Conservation (phyloP, 2,797 vertebrate genomes). For the Sebastiscus albofasciatus region DNA sequence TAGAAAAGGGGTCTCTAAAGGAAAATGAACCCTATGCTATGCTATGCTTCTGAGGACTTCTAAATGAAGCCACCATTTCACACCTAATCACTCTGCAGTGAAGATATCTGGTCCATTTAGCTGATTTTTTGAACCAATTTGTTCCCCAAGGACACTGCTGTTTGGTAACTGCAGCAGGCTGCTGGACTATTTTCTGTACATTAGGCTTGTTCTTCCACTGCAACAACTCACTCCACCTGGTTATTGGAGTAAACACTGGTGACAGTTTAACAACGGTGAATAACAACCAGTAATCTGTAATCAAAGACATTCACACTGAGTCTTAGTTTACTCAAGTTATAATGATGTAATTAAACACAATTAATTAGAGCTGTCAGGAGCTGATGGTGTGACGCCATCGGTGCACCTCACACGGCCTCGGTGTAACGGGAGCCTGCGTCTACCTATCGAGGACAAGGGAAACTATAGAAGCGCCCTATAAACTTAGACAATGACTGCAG, state of each 20-base stretch:
- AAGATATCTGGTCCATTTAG: not conserved
- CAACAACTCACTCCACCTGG: not conserved
- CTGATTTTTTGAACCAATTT: not conserved
- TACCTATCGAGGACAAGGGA: conserved; percentile 47
- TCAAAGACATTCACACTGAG: conserved; percentile 5
- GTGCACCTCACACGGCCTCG: not conserved
- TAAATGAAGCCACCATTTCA: not conserved
- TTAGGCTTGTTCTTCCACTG: not conserved
- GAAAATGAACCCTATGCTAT: not conserved
- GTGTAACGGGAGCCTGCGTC: conserved; percentile 49
- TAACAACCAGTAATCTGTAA: conserved; percentile 36
- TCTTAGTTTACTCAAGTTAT: conserved; percentile 17
- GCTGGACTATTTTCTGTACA: not conserved
- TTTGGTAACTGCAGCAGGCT: not conserved
- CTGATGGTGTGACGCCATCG: conserved; percentile 13
- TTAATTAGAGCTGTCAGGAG: conserved; percentile 39
- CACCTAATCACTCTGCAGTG: not conserved
- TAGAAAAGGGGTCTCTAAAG: too few species aligned
- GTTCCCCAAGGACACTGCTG: not conserved
- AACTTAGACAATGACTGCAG: conserved; percentile 50
- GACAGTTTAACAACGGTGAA: conserved; percentile 10
- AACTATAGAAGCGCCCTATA: conserved; percentile 65
- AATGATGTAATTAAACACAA: conserved; percentile 48
- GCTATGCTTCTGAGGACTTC: not conserved
- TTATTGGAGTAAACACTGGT: not conserved